phyloP scores from a whole-genome alignment of 2,113 vertebrate genomes.

The Hylia prasina region DNA sequence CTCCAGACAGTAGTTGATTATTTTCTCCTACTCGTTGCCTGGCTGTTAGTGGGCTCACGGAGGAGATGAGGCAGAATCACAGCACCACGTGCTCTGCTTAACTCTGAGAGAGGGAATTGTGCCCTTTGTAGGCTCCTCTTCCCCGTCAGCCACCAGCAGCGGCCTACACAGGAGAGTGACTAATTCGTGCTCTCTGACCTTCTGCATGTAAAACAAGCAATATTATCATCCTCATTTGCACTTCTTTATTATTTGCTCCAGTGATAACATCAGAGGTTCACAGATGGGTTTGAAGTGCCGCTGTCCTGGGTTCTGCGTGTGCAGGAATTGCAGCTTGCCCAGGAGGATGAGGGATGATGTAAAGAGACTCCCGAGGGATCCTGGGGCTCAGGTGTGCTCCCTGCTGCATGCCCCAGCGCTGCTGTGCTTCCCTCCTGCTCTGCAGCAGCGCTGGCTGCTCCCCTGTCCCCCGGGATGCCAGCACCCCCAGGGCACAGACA shows the following conservation, averaged over 20 bases:
- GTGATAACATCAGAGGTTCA: neutral
- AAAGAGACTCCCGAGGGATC: rapidly evolving
- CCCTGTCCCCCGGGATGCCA: neutral
- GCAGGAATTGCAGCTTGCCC: neutral
- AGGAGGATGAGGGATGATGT: neutral
- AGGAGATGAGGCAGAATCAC: neutral
- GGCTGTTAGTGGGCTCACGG: neutral
- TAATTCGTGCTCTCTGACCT: constrained; percentile 37
- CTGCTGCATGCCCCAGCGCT: neutral
- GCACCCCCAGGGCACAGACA: neutral
- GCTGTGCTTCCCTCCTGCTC: neutral
- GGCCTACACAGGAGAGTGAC: constrained; percentile 12
- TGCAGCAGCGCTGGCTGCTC: neutral
- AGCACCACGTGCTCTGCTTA: neutral
- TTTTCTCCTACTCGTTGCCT: neutral
- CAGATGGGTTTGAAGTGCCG: neutral
- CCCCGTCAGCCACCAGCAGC: neutral
- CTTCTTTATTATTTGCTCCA: constrained; percentile 9
- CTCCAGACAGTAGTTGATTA: constrained; percentile 34
- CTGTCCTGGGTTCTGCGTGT: neutral
- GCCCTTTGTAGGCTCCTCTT: neutral
- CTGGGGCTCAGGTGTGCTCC: neutral
- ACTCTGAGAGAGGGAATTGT: neutral
- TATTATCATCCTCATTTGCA: constrained; percentile 41
- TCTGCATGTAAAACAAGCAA: constrained; percentile 47